phyloP scores from a whole-genome alignment of 2,113 vertebrate species.

The Rhagologus leucostigma region DNA sequence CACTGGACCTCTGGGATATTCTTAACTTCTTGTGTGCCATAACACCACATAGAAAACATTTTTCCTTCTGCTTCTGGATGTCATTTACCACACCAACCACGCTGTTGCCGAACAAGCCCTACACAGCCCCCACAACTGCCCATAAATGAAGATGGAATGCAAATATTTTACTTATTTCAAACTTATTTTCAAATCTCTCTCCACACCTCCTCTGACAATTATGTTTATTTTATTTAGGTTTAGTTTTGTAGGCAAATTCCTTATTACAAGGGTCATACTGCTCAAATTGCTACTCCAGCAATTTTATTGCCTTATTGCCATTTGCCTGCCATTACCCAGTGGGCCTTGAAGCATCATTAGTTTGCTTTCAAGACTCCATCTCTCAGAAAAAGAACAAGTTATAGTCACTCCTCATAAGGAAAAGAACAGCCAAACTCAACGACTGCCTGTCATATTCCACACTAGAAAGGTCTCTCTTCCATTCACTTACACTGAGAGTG shows the following conservation, averaged over 20 bases:
- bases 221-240: background rate
- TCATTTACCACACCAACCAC: background rate
- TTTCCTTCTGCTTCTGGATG: background rate
- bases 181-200: background rate
- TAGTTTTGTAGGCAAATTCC: background rate
- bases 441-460: background rate
- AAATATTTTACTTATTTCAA: background rate
- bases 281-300: background rate
- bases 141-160: background rate
- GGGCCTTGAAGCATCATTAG: background rate
- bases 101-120: background rate
- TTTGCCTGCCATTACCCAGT: background rate
- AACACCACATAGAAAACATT: background rate
- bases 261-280: background rate
- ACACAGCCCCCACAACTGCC: accelerated
- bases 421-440: background rate
- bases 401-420: background rate
- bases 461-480: background rate
- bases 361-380: background rate
- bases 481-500: background rate
- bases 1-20: background rate
- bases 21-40: background rate
- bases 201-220: background rate
- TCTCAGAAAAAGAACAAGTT: background rate
- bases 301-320: background rate